Evolutionary conservation across 2,888 invertebrate genomes (phyloP).

Genomic region (Orchesella flavescens): DNA sequence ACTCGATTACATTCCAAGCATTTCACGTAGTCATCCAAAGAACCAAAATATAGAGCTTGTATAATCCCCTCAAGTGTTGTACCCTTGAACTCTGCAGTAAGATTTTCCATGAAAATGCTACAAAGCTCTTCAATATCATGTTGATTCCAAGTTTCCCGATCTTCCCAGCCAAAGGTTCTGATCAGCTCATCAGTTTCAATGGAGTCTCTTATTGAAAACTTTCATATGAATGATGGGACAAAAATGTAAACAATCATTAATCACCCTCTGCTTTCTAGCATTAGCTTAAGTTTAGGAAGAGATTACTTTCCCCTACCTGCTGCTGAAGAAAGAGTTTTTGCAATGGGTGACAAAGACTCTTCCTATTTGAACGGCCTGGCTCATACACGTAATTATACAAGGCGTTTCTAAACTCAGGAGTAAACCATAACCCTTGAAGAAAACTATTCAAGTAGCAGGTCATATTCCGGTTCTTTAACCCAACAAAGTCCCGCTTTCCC

Average conservation of each 20-base stretch:
- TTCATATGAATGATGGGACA: constrained; percentile 64
- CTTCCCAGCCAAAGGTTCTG: constrained; percentile 92
- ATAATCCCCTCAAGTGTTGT: constrained; percentile 88
- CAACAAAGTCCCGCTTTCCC: constrained; percentile 76
- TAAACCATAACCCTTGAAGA: constrained; percentile 91
- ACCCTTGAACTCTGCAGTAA: constrained; percentile 88
- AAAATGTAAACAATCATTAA: too few species aligned
- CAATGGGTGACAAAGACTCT: constrained; percentile 88
- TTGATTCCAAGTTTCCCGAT: constrained; percentile 91
- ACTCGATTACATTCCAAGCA: constrained; percentile 89
- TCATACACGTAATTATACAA: constrained; percentile 85
- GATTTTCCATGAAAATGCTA: constrained; percentile 91
- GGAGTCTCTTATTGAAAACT: constrained; percentile 85
- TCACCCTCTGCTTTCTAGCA: not conserved
- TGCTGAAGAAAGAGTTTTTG: constrained; percentile 89
- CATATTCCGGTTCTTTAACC: constrained; percentile 92
- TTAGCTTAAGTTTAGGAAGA: constrained; percentile 3
- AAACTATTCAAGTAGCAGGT: constrained; percentile 93
- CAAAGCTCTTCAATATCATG: constrained; percentile 94
- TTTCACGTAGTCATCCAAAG: constrained; percentile 91
- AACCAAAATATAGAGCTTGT: constrained; percentile 83
- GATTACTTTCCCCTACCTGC: constrained; percentile 77
- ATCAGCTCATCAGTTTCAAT: constrained; percentile 91
- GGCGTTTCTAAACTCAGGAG: constrained; percentile 92
- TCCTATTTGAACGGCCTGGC: constrained; percentile 80